Evolutionary conservation across 2,888 invertebrate genomes (phyloP).

Genomic region (Serrognathus titanus): DNA sequence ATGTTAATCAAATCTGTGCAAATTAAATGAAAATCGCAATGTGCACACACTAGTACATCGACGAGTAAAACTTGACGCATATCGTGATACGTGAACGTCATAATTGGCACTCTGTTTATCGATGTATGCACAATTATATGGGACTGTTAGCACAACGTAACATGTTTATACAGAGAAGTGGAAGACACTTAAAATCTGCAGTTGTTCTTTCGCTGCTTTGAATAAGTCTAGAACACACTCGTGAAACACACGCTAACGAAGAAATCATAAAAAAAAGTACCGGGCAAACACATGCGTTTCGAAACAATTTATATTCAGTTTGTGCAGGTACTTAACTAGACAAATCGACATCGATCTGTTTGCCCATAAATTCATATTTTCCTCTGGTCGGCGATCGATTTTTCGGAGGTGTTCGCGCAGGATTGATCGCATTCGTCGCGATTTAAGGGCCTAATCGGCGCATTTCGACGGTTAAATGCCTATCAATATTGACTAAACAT

Average conservation of each 20-base stretch:
- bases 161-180: constrained; percentile 12
- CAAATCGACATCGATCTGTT: constrained; percentile 2
- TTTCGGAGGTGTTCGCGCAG: no score
- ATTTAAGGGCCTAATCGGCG: constrained; percentile 6
- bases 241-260: constrained; percentile 6
- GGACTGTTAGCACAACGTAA: constrained; percentile 14
- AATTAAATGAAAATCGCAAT: no score
- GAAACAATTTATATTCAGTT: not conserved
- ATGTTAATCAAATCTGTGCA: no score
- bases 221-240: constrained; percentile 13
- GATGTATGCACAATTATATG: constrained; percentile 37
- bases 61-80: constrained; percentile 18
- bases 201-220: constrained; percentile 29
- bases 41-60: no score
- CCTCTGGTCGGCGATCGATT: no score
- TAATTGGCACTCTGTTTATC: constrained; percentile 41
- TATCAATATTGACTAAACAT: constrained; percentile 40
- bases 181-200: constrained; percentile 32
- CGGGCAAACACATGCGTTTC: not conserved
- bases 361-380: no score
- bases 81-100: constrained; percentile 21
- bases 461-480: constrained; percentile 28
- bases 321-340: not conserved
- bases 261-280: not conserved
- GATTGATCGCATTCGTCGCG: not conserved